Conservation (phyloP, 1,140 invertebrate genomes). For the Leucophenga varia region DNA sequence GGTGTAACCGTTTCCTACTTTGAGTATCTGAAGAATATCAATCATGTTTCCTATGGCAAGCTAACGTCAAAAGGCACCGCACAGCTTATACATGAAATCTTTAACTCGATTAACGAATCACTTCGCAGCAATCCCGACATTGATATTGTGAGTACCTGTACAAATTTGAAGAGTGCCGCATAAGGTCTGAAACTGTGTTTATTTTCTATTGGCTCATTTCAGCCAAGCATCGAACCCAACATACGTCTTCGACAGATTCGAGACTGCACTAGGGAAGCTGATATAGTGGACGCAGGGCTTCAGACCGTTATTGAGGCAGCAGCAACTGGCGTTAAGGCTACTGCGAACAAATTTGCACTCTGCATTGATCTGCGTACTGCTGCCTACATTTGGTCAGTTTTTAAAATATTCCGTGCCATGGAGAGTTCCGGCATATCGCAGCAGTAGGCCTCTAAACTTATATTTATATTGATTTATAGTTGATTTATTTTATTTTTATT, state of each 20-base stretch:
- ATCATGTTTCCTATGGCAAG: constrained; percentile 85
- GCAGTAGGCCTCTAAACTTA: constrained; percentile 25
- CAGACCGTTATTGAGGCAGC: constrained; percentile 81
- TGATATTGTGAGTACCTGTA: constrained; percentile 12
- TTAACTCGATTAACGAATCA: constrained; percentile 43
- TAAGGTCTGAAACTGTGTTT: not conserved
- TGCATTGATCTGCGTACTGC: constrained; percentile 81
- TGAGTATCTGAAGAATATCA: constrained; percentile 90
- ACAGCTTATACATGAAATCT: constrained; percentile 28
- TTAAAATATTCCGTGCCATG: constrained; percentile 82
- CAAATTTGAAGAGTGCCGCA: no score
- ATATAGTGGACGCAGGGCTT: constrained; percentile 80
- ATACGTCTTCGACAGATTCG: constrained; percentile 61
- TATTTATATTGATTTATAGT: no score
- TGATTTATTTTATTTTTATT: no score
- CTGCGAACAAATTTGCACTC: constrained; percentile 71
- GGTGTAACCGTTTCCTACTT: constrained; percentile 91
- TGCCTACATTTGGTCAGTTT: constrained; percentile 78
- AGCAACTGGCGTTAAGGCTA: constrained; percentile 67
- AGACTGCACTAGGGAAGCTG: constrained; percentile 68
- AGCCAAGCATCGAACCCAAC: constrained; percentile 63
- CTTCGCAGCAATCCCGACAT: constrained; percentile 1
- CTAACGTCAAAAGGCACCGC: constrained; percentile 65
- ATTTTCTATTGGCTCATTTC: not conserved
- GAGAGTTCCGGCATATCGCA: constrained; percentile 66